Base-by-base conservation (phyloP, 2,888 invertebrate genomes). In the Bugula neritina region DNA sequence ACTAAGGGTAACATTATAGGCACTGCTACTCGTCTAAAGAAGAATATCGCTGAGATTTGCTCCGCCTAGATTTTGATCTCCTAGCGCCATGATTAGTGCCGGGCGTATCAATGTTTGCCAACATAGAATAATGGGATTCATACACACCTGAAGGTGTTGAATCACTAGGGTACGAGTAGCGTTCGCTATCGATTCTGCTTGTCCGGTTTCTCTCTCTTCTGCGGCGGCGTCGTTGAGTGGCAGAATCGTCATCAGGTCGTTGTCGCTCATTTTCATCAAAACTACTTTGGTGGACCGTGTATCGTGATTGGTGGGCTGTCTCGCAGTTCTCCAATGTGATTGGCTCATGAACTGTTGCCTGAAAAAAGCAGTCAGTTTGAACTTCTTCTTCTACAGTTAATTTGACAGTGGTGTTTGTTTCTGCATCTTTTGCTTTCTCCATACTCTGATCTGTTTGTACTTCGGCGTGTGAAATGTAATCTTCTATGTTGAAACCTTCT, bases 371-470 rank as follows among this genome's bases (percentile, higher is more conserved):
- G 29, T 69, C 72, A 25, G 54, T 52, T 70, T 72, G 72, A 1
- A 21, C 23, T 27, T 35, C 72, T n/a, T 70, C 35, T 21, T 69
- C 63, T 57, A 29, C 34, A 3, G 72, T 31, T 1, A 23, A 17
- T 25, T 25, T 29, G 35, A 35, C 70, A 1, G 23, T 34, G 25
- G 69, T 69, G 29, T 69, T 69, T 27, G 63, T 52, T 13, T 21
- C 17, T 1, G 25, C 70, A 21, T 69, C 52, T 54, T 21, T 43
- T 10, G 29, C 5, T 3, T 27, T 31, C 25, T 34, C 23, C 63
- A 52, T 54, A 29, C 43, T 69, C 72, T 29, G 23, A 23, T 72
- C 72, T 13, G 72, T 72, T 35, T 72, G 72, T 17, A 70, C 69
- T 54, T 72, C 72, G 1, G 34, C 69, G 21, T 25, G 23, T 3